Base-by-base conservation (phyloP, 2,888 invertebrate genomes). In the Leucophora obtusa region DNA sequence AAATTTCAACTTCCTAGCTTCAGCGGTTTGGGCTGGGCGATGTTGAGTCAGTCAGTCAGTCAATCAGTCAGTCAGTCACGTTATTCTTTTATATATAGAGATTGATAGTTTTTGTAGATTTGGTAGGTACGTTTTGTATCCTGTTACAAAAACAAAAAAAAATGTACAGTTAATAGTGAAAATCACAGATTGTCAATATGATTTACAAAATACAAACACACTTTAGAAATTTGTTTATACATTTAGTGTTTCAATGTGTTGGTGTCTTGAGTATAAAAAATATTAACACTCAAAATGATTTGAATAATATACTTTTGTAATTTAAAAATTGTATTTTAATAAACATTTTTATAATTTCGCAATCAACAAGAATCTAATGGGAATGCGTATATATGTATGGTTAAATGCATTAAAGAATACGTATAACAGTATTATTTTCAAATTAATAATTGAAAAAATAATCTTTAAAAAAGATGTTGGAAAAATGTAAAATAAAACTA, bases 161-260 rank as follows among this genome's bases (percentile, higher is more conserved):
- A 38, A 6, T 11, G 11, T 38, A 11, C 38, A 47, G n/a, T 47
- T 47, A 4, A 14, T 47, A 47, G 38, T 2, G 2, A 38, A 38
- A 47, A 47, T 47, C 43, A 47, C 43, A n/a, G 1, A 47, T 47
- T 47, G 43, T 47, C 43, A 47, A 47, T 47, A 47, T 47, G n/a
- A 47, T 47, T 47, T 47, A 7, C 5, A 47, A 47, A 47, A 47
- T 47, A 47, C n/a, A 9, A 35, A 6, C n/a, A 47, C n/a, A 47
- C 43, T 47, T 47, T 47, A 47, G 43, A 47, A 47, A 47, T 47
- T 47, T 47, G 43, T 47, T 47, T 47, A n/a, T 47, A 47, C n/a
- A 47, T 47, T 2, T n/a, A 47, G 43, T 47, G 7, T 47, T 43
- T 14, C 14, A n/a, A 47, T 47, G 38, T 47, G n/a, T 47, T n/a